These are phyloP conservation scores for Chlorops oryzae DNA, from an alignment of 1,140 invertebrate species.

Conservation along the genomic window DNA sequence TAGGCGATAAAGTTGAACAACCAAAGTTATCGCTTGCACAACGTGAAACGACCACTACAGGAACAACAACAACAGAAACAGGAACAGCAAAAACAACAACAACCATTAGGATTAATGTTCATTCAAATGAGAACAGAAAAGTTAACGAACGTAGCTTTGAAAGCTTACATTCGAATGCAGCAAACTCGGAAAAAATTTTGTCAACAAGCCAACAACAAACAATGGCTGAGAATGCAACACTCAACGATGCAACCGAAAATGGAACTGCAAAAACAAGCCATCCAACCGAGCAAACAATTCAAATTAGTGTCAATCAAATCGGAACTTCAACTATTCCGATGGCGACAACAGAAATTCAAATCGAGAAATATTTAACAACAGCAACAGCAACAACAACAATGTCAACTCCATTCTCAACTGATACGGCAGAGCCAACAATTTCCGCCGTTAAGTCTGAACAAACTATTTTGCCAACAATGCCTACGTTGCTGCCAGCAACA, in stretches of 20 bases:
- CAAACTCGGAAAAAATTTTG: constrained; percentile 6
- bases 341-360: background rate
- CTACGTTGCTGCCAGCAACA: constrained; percentile 20
- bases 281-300: no score
- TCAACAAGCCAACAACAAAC: constrained; percentile 9
- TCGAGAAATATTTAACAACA: constrained; percentile 4
- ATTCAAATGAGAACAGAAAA: constrained; percentile 7
- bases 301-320: no score
- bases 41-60: background rate
- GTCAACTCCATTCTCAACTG: no score
- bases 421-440: no score
- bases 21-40: background rate
- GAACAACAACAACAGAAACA: constrained; percentile 19
- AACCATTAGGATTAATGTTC: background rate
- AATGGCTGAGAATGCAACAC: no score
- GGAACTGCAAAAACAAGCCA: no score
- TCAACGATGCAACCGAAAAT: no score
- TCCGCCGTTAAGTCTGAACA: no score
- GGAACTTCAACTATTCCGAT: background rate
- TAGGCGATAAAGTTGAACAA: no score
- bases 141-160: constrained; percentile 13
- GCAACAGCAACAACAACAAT: constrained; percentile 23
- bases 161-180: constrained; percentile 27
- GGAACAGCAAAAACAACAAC: constrained; percentile 25
- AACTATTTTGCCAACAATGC: no score